Evolutionary conservation across 2,888 invertebrate species (phyloP).

Genomic region (Drosophila picticornis): DNA sequence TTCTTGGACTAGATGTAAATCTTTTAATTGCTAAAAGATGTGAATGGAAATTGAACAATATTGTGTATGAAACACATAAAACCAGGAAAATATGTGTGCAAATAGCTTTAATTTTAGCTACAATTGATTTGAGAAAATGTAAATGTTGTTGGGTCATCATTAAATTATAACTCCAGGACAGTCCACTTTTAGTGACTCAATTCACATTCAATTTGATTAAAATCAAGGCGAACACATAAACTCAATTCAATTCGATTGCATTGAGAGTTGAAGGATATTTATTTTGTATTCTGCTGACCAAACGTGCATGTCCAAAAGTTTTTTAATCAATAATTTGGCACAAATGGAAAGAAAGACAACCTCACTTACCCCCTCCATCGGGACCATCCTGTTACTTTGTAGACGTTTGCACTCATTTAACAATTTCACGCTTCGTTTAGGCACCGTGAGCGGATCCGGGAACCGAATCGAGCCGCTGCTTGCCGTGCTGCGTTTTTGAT

Average conservation of each 20-base stretch:
- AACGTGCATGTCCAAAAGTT: constrained; percentile 61
- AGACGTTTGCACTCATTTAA: constrained; percentile 76
- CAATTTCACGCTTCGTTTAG: constrained; percentile 81
- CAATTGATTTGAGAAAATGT: not conserved
- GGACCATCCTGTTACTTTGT: constrained; percentile 7
- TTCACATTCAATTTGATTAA: constrained; percentile 50
- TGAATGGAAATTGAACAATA: not conserved
- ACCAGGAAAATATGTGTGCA: not conserved
- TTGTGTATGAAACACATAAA: constrained; percentile 13
- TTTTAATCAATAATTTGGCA: constrained; percentile 74
- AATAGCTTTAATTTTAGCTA: not conserved
- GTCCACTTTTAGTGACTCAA: constrained; percentile 38
- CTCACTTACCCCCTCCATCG: not conserved
- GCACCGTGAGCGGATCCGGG: constrained; percentile 53
- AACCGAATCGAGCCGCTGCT: constrained; percentile 8
- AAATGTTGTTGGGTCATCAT: constrained; percentile 17
- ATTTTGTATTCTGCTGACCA: constrained; percentile 31
- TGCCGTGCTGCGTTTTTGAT: constrained; percentile 24
- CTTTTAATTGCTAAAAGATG: constrained; percentile 6
- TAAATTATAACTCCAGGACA: constrained; percentile 31
- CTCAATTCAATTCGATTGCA: constrained; percentile 44
- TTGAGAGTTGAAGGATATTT: constrained; percentile 34
- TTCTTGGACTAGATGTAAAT: constrained; percentile 1
- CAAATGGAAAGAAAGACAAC: constrained; percentile 34
- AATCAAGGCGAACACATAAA: constrained; percentile 27